These are phyloP conservation scores for Podarcis raffonei DNA, from an alignment of 2,113 vertebrate species.

Conservation along the genomic window DNA sequence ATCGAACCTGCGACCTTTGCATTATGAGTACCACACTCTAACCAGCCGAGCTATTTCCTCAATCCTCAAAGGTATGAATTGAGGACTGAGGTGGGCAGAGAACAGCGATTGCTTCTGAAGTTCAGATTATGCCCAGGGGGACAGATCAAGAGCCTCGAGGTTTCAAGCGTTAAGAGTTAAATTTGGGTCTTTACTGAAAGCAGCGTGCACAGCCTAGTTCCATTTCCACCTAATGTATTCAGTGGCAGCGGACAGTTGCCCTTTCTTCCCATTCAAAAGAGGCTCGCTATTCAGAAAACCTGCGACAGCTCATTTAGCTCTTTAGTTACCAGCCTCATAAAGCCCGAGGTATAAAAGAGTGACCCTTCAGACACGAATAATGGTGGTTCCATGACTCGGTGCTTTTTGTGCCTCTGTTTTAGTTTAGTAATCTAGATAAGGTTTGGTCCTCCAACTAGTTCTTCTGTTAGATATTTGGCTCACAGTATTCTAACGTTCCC, in stretches of 20 bases:
- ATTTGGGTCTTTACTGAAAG: background rate
- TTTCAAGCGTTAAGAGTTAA: too few relatives aligned
- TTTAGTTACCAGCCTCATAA: background rate
- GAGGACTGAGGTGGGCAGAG: background rate
- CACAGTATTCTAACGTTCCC: background rate
- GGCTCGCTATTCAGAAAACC: background rate
- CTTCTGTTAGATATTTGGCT: too few relatives aligned
- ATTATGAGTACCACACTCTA: too few relatives aligned
- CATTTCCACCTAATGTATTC: background rate
- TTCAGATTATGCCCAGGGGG: background rate
- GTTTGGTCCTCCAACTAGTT: slow-evolving; percentile 1
- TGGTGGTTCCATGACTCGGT: background rate
- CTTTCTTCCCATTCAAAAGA: background rate
- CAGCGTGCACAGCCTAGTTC: background rate
- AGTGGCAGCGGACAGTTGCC: background rate
- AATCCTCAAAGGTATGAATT: background rate
- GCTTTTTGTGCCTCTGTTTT: slow-evolving; percentile 10
- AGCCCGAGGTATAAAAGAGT: background rate
- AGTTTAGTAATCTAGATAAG: slow-evolving; percentile 16
- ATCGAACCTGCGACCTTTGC: too few relatives aligned
- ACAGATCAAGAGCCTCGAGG: background rate
- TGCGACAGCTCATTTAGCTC: background rate
- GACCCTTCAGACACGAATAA: background rate
- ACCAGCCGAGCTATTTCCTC: too few relatives aligned
- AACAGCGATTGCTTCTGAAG: background rate